Percentiles rank a stretch among this genome's conserved stretches.
These are phyloP conservation scores for Diachrysia chrysitis DNA, from an alignment of 2,888 invertebrate species.

Conservation along the genomic window DNA sequence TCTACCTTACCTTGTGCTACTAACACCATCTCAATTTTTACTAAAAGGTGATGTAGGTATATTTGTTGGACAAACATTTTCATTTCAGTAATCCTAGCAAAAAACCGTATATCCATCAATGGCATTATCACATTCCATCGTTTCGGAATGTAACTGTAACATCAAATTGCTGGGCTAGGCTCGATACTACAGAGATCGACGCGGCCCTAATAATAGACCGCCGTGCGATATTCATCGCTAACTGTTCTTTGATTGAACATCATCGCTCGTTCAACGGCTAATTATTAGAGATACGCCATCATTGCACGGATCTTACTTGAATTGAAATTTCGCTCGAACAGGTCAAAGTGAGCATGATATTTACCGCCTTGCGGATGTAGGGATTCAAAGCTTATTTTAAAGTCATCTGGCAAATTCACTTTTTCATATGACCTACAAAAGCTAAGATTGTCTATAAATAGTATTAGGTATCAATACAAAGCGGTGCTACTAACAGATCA, in stretches of 20 bases:
- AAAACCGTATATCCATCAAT: constrained; percentile 34
- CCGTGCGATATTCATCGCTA: constrained; percentile 81
- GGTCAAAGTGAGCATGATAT: constrained; percentile 47
- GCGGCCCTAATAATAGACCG: constrained; percentile 78
- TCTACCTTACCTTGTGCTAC: constrained; percentile 44
- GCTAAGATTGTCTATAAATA: constrained; percentile 32
- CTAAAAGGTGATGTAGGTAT: constrained; percentile 20
- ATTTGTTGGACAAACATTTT: constrained; percentile 21
- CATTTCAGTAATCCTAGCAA: constrained; percentile 26
- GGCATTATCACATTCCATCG: constrained; percentile 46
- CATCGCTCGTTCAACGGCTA: constrained; percentile 70
- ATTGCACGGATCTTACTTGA: constrained; percentile 60
- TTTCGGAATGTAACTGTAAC: constrained; percentile 76
- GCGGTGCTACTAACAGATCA: constrained; percentile 51
- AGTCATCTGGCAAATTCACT: constrained; percentile 7
- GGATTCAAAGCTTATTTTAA: constrained; percentile 15
- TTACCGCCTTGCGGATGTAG: constrained; percentile 40
- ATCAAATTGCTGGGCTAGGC: constrained; percentile 69
- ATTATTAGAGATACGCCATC: constrained; percentile 73
- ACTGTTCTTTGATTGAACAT: constrained; percentile 82
- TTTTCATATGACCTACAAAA: constrained; percentile 24
- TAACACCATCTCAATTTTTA: constrained; percentile 12
- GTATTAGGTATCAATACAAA: constrained; percentile 47
- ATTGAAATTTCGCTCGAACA: constrained; percentile 64
- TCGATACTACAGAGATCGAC: constrained; percentile 68